Conservation (phyloP, 2,113 vertebrate genomes). For the Oenanthe melanoleuca region DNA sequence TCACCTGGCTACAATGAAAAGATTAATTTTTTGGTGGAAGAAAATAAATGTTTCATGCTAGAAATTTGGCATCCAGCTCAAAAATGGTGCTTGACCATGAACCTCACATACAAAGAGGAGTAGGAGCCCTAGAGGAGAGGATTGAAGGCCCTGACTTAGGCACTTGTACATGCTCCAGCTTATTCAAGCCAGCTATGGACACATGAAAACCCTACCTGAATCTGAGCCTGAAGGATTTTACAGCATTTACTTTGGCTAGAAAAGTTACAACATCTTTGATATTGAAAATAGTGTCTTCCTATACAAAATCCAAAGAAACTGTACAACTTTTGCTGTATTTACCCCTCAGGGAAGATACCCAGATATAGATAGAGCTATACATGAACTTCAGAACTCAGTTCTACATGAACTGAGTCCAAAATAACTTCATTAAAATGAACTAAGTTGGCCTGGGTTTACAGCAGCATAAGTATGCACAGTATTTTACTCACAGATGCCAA, state of each 20-base stretch:
- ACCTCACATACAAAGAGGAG: background rate
- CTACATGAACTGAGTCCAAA: constrained; percentile 30
- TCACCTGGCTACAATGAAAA: background rate
- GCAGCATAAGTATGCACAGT: constrained; percentile 6
- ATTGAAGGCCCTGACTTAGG: background rate
- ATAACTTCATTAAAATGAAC: constrained; percentile 45
- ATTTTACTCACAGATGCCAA: constrained; percentile 11
- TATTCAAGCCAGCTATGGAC: background rate
- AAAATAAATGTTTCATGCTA: background rate
- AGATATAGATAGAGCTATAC: constrained; percentile 7
- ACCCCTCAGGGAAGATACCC: background rate
- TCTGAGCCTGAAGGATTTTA: background rate
- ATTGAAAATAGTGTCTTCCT: background rate
- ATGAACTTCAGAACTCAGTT: background rate
- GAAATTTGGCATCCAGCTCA: background rate
- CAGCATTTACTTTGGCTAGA: background rate
- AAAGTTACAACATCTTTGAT: background rate
- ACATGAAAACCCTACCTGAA: background rate
- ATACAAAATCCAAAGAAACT: background rate
- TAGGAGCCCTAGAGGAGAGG: background rate
- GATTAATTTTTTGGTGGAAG: background rate
- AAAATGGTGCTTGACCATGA: background rate
- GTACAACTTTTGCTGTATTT: background rate
- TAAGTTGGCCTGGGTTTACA: constrained; percentile 34
- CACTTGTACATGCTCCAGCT: background rate